A percentile compares a stretch with the other conserved stretches of the same genome.
These are phyloP conservation scores for Macrophya annulata DNA, from an alignment of 2,888 invertebrate genomes.

Conservation along the genomic window DNA sequence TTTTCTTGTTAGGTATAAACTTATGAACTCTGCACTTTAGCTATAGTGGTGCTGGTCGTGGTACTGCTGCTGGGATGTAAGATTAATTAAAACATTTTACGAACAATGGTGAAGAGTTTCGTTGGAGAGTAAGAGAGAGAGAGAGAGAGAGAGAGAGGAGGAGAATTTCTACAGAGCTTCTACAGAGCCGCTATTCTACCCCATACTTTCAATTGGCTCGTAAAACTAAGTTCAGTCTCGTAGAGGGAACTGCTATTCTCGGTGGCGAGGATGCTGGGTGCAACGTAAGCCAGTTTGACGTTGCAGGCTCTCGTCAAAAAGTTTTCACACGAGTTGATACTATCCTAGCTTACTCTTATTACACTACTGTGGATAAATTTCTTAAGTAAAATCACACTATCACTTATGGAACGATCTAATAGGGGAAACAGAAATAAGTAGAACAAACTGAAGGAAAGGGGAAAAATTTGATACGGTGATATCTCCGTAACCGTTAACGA, in stretches of 20 bases:
- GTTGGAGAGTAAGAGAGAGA: not conserved
- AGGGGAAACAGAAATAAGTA: not conserved
- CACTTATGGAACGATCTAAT: not conserved
- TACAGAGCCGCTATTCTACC: not conserved
- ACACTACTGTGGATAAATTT: not conserved
- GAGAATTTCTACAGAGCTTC: not conserved
- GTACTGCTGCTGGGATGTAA: not conserved
- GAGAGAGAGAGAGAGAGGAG: not conserved
- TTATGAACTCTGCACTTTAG: not conserved
- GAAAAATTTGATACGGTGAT: not conserved
- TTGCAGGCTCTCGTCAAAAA: conserved; percentile 41
- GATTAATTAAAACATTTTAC: conserved; percentile 27
- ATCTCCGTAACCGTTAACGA: not conserved
- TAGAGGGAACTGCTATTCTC: not conserved
- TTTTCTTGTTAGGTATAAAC: not conserved
- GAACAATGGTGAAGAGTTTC: conserved; percentile 1
- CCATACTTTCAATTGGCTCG: conserved; percentile 44
- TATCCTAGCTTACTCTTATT: not conserved
- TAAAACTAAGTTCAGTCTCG: conserved; percentile 50
- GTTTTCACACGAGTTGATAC: conserved; percentile 31
- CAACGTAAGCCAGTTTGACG: conserved; percentile 2
- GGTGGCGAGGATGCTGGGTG: not conserved
- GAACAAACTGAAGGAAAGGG: not conserved
- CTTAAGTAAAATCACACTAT: conserved; percentile 9
- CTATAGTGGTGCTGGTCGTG: not conserved